Base-by-base conservation (phyloP, 1,140 invertebrate species). In the Delia radicum region DNA sequence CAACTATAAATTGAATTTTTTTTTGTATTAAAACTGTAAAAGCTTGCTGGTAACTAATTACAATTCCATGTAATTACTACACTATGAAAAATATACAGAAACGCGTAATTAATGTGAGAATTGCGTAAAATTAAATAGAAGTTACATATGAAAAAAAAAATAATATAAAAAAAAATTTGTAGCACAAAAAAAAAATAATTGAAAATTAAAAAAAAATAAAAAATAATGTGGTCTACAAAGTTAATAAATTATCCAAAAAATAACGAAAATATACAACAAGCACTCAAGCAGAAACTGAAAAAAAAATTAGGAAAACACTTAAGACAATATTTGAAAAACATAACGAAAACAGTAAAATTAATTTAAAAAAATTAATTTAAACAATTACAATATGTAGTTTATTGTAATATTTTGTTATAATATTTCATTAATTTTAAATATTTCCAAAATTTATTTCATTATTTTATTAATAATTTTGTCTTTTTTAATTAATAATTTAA, bases 91-190 rank as follows among this genome's bases (percentile, higher is more conserved):
- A 37, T 42, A 12, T 42, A 42, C 8, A 42, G 18, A 31, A 33
- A 33, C 29, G 65, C 65, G 65, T 69, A 33, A 69, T 69, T 69
- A 69, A 8, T 24, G n/a, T 33, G 18, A 33, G 29, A 69, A 69
- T 69, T 69, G 65, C 65, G 65, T 69, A 69, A 69, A 69, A n/a
- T 65, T 65, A 29, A 69, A 24, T 33, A 33, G 18, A 67, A 67
- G 6, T 24, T 33, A 69, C 12, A 18, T 31, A 29, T 31, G 27
- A 24, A 67, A 67, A 21, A 21, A 21, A 24, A 55, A 5, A 55
- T 55, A 55, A 1, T 10, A 42, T n/a, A 42, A 42, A 42, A 42
- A 42, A 42, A 13, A n/a, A n/a, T n/a, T n/a, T n/a, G n/a, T n/a
- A n/a, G n/a, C n/a, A n/a, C n/a, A n/a, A 37, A 37, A 7, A 1